A percentile compares a stretch with the other conserved stretches of the same genome.
phyloP scores from a whole-genome alignment of 2,113 vertebrate genomes.

The Camelus bactrianus region DNA sequence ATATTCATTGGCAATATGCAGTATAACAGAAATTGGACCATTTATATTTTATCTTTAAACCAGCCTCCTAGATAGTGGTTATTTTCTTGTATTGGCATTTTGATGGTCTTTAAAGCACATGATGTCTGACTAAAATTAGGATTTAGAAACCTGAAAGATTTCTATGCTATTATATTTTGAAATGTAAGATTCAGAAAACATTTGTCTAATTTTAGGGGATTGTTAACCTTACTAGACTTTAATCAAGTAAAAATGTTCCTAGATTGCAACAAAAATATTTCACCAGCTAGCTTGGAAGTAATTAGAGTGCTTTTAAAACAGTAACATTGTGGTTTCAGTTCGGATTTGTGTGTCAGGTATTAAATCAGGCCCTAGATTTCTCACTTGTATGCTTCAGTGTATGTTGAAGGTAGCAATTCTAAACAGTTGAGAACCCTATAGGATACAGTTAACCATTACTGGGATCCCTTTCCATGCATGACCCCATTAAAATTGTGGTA shows the following conservation, averaged over 20 bases:
- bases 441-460: neutral
- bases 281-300: neutral
- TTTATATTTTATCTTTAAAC: conserved; percentile 25
- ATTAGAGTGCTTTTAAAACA: conserved; percentile 17
- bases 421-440: neutral
- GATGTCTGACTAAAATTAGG: neutral
- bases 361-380: neutral
- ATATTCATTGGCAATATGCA: neutral
- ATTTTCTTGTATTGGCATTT: neutral
- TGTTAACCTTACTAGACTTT: neutral
- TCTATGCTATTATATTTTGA: neutral
- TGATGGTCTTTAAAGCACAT: neutral
- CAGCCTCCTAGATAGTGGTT: neutral
- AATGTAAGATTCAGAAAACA: neutral
- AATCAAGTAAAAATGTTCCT: conserved; percentile 5
- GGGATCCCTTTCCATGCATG: neutral
- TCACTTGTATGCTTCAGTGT: neutral
- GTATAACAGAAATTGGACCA: neutral
- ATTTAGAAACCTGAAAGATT: neutral
- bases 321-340: neutral
- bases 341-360: neutral
- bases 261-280: neutral
- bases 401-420: neutral
- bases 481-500: neutral
- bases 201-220: neutral